Percentiles rank a stretch among this genome's conserved stretches.
phyloP scores from a whole-genome alignment of 2,888 invertebrate species.

The Tenthredo distinguenda region DNA sequence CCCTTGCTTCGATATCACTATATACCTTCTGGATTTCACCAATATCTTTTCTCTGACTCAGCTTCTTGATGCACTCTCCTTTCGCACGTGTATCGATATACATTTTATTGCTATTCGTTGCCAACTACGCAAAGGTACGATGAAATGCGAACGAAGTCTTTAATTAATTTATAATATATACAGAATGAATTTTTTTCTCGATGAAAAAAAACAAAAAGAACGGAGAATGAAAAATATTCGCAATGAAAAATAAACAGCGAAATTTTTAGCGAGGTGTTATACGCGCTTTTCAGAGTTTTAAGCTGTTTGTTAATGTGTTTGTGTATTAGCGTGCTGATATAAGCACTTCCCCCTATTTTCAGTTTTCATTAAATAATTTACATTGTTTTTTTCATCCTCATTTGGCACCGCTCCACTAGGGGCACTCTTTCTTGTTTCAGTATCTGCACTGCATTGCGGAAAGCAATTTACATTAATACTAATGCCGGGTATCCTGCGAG shows the following conservation, averaged over 20 bases:
- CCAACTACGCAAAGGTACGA: not conserved
- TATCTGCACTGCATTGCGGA: constrained; percentile 53
- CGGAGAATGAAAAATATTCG: not conserved
- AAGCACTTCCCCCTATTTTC: not conserved
- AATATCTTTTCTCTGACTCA: not conserved
- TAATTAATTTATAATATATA: not conserved
- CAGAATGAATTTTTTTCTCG: too few relatives aligned
- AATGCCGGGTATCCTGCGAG: constrained; percentile 38
- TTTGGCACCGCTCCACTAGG: constrained; percentile 48
- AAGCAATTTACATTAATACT: constrained; percentile 53
- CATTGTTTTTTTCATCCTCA: constrained; percentile 45
- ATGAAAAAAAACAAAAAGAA: not conserved
- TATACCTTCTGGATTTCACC: not conserved
- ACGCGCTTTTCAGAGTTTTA: not conserved
- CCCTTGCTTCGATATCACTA: not conserved
- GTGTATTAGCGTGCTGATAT: constrained; percentile 14
- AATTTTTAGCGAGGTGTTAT: not conserved
- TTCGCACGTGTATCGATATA: not conserved
- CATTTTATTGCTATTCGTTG: not conserved
- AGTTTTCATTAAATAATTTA: constrained; percentile 47
- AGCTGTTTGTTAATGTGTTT: not conserved
- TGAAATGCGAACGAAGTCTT: not conserved
- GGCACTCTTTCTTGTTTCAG: constrained; percentile 42
- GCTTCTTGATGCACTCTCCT: not conserved
- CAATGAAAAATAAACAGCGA: not conserved